Percentiles rank a stretch among this genome's conserved stretches.
Conservation (phyloP, 2,113 vertebrate genomes). For the Phalacrocorax pelagicus region DNA sequence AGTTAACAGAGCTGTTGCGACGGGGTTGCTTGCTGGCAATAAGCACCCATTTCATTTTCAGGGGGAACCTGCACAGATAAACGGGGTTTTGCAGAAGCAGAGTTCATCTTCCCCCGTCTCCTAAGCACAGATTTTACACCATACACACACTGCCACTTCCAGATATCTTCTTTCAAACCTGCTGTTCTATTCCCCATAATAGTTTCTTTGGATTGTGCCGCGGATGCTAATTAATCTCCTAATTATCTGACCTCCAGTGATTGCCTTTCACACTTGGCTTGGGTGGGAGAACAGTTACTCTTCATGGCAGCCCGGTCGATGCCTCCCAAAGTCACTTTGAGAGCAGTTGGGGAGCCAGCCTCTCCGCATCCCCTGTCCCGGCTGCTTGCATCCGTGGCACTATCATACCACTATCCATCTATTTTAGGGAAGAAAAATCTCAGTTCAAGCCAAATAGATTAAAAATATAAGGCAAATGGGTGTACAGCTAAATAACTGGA, state of each 20-base stretch:
- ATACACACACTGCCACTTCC: accelerated
- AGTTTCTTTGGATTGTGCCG: neutral
- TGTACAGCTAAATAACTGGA: neutral
- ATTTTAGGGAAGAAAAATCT: neutral
- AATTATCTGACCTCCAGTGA: constrained; percentile 45
- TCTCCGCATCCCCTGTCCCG: accelerated
- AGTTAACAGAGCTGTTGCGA: too few species aligned
- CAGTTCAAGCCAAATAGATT: neutral
- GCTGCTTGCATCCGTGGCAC: neutral
- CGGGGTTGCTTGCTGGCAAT: neutral
- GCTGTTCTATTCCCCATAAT: neutral
- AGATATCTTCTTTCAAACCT: neutral
- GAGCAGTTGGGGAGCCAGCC: neutral
- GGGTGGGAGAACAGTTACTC: neutral
- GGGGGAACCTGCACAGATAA: neutral
- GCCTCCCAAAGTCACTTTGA: constrained; percentile 63
- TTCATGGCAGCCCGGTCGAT: constrained; percentile 62
- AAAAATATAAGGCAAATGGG: accelerated
- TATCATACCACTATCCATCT: neutral
- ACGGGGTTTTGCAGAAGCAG: neutral
- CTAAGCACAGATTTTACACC: neutral
- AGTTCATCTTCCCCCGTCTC: neutral
- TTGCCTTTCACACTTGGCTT: constrained; percentile 71
- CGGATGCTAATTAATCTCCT: neutral
- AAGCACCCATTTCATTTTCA: neutral